Conservation (phyloP, 2,888 invertebrate genomes). For the Iphiclides podalirius region DNA sequence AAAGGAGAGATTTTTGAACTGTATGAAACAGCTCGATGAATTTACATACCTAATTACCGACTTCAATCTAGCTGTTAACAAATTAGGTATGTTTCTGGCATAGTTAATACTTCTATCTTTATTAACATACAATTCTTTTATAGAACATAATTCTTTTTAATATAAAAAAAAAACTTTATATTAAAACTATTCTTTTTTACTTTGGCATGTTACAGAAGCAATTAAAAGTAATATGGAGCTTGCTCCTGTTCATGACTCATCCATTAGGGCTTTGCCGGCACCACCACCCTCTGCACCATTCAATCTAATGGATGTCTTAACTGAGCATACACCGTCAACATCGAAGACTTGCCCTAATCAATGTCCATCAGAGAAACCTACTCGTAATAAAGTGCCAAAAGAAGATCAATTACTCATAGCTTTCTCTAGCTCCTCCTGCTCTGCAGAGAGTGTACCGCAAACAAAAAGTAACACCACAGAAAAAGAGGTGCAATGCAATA, state of each 20-base stretch:
- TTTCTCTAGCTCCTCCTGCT: slow-evolving; percentile 59
- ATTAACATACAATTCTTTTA: too few relatives aligned
- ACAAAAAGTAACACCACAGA: slow-evolving; percentile 28
- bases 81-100: slow-evolving; percentile 45
- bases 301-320: slow-evolving; percentile 58
- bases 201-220: slow-evolving; percentile 40
- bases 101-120: background rate
- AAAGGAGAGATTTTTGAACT: slow-evolving; percentile 57
- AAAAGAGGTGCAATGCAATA: slow-evolving; percentile 40
- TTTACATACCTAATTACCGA: slow-evolving; percentile 66
- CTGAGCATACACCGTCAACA: slow-evolving; percentile 55
- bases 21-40: slow-evolving; percentile 66
- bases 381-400: slow-evolving; percentile 40
- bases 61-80: slow-evolving; percentile 55
- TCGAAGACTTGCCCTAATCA: slow-evolving; percentile 46
- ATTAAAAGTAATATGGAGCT: slow-evolving; percentile 33
- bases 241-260: slow-evolving; percentile 54
- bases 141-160: too few relatives aligned
- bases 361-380: slow-evolving; percentile 44
- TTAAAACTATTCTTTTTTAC: background rate
- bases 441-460: slow-evolving; percentile 52
- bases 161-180: background rate
- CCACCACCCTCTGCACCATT: slow-evolving; percentile 24
- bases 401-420: slow-evolving; percentile 52
- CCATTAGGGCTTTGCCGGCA: slow-evolving; percentile 29